Evolutionary conservation across 2,797 vertebrate genomes (phyloP).

Genomic region (Vultur gryphus): DNA sequence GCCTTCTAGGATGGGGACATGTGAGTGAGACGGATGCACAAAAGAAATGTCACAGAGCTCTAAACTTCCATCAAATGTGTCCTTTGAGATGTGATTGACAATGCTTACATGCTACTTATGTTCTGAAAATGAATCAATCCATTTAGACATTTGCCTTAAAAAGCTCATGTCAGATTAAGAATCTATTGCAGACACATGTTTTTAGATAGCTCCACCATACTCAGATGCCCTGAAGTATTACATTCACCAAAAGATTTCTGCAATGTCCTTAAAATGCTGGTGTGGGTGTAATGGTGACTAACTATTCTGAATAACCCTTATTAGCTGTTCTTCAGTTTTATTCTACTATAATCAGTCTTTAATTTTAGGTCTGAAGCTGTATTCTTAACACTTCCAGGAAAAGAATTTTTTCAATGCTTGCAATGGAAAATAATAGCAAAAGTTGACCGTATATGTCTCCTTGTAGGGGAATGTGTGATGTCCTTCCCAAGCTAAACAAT

Average conservation of each 20-base stretch:
- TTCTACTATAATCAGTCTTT: background rate
- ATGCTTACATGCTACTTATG: background rate
- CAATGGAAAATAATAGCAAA: background rate
- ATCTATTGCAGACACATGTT: background rate
- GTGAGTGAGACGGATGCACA: conserved; percentile 14
- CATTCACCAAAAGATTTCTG: background rate
- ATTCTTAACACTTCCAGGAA: background rate
- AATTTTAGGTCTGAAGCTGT: background rate
- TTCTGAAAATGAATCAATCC: background rate
- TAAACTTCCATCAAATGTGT: conserved; percentile 14
- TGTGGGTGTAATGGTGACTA: conserved; percentile 38
- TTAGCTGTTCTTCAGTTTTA: conserved; percentile 7
- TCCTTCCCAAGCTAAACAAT: background rate
- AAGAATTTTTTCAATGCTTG: background rate
- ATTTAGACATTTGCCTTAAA: background rate
- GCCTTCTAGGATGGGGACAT: background rate
- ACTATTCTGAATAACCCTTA: conserved; percentile 10
- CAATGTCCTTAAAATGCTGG: background rate
- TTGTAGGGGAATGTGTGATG: background rate
- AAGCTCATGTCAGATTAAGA: background rate
- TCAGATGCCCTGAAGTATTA: background rate
- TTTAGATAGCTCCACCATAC: background rate
- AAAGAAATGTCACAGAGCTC: conserved; percentile 51
- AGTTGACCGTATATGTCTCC: background rate
- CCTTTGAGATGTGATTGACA: background rate